Conservation (phyloP, 2,888 invertebrate genomes). For the Ophion ellenae region DNA sequence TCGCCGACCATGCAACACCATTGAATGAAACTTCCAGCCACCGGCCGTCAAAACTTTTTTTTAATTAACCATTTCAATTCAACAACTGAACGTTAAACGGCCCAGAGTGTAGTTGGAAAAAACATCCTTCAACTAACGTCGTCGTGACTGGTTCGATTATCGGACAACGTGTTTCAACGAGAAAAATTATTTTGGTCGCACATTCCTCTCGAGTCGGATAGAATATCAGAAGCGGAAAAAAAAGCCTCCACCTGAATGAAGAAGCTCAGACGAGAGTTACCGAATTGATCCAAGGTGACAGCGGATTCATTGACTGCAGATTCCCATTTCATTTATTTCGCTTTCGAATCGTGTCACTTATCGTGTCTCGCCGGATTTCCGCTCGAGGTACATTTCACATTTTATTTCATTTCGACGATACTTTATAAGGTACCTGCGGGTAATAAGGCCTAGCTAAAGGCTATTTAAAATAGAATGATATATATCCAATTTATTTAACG, state of each 20-base stretch:
- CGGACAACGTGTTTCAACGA: too few species aligned
- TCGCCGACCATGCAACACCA: neutral
- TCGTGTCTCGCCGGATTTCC: too few species aligned
- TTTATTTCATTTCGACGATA: neutral
- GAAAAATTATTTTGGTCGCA: too few species aligned
- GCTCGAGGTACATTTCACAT: too few species aligned
- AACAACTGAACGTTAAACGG: neutral
- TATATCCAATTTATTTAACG: too few species aligned
- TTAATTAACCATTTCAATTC: neutral
- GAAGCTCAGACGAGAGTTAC: neutral
- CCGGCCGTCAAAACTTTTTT: neutral
- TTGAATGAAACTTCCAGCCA: neutral
- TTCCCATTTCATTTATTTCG: neutral
- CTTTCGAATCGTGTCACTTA: neutral
- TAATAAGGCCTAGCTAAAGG: too few species aligned
- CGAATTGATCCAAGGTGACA: neutral
- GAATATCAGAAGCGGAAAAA: too few species aligned
- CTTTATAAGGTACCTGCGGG: neutral
- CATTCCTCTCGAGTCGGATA: too few species aligned
- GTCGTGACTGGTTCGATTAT: too few species aligned
- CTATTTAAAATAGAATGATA: too few species aligned
- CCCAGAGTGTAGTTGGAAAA: neutral
- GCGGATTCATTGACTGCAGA: neutral
- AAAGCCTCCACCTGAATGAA: neutral
- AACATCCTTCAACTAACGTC: too few species aligned